phyloP scores from a whole-genome alignment of 1,140 invertebrate species.

The Caenorhabditis tropicalis region DNA sequence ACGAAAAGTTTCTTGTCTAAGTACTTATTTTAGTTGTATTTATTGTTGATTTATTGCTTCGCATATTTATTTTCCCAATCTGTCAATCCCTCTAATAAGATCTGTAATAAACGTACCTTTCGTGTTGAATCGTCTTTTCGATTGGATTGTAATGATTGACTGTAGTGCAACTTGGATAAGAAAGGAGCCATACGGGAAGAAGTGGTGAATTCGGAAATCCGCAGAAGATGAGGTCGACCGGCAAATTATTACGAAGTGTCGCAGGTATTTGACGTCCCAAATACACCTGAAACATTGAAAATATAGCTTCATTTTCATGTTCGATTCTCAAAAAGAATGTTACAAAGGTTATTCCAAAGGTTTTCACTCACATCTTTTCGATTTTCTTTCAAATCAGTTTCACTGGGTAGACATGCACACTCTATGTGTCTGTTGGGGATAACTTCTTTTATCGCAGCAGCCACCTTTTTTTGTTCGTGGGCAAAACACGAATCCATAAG shows the following conservation, averaged over 20 bases:
- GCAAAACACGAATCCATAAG: conserved; percentile 16
- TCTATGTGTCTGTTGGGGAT: background rate
- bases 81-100: background rate
- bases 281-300: background rate
- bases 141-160: conserved; percentile 16
- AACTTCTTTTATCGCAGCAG: background rate
- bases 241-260: background rate
- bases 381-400: background rate
- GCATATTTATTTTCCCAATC: background rate
- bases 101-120: conserved; percentile 17
- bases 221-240: conserved; percentile 6
- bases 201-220: conserved; percentile 13
- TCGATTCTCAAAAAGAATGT: too few species aligned
- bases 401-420: background rate
- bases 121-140: conserved; percentile 15
- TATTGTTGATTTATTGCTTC: conserved; percentile 27
- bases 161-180: background rate
- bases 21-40: background rate
- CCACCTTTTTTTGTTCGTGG: conserved; percentile 1
- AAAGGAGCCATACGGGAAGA: background rate
- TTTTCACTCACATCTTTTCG: background rate
- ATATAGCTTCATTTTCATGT: too few species aligned
- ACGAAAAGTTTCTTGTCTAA: background rate
- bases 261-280: background rate
- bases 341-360: too few species aligned